Percentiles rank a stretch among this genome's conserved stretches.
Evolutionary conservation across 1,140 invertebrate species (phyloP).

Genomic region (Drosophila nasuta): DNA sequence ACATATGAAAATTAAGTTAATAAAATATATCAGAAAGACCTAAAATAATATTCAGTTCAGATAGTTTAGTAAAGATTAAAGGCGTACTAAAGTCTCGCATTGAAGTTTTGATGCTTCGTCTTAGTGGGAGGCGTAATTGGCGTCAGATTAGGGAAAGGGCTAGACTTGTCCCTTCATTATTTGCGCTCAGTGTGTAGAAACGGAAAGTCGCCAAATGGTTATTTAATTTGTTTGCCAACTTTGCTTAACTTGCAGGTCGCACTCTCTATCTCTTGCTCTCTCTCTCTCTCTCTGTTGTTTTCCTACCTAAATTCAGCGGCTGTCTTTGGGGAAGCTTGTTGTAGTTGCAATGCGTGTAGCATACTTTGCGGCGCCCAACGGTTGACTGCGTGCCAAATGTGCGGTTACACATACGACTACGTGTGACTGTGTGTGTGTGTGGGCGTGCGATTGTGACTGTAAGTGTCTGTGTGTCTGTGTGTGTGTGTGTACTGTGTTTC

Average conservation of each 20-base stretch:
- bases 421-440: background rate
- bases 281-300: too few relatives aligned
- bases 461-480: background rate
- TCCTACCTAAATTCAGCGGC: background rate
- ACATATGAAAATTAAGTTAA: too few relatives aligned
- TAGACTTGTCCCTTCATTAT: background rate
- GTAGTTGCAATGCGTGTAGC: conserved; percentile 56
- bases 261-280: too few relatives aligned
- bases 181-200: background rate
- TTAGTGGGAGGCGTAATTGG: background rate
- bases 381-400: conserved; percentile 51
- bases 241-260: conserved; percentile 28
- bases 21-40: too few relatives aligned
- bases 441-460: background rate
- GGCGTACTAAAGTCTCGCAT: too few relatives aligned
- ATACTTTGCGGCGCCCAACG: conserved; percentile 57
- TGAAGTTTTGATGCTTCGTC: too few relatives aligned
- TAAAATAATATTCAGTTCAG: too few relatives aligned
- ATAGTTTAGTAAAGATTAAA: too few relatives aligned
- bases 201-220: conserved; percentile 31
- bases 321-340: background rate
- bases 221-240: conserved; percentile 45
- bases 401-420: conserved; percentile 16
- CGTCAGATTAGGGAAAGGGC: background rate
- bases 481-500: background rate